phyloP scores from a whole-genome alignment of 2,797 vertebrate species.

The Coregonus ussuriensis region DNA sequence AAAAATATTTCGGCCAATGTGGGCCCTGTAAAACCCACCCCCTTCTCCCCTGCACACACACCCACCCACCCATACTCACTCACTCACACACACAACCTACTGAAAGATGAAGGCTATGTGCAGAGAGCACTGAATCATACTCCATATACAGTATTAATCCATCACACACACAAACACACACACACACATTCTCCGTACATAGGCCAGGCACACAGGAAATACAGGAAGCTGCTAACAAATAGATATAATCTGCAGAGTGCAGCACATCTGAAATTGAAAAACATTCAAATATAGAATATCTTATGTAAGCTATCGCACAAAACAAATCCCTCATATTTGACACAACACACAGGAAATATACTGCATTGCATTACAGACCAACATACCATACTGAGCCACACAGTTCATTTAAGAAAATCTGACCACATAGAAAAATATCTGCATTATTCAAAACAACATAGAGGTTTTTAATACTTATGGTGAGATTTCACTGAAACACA shows the following conservation, averaged over 20 bases:
- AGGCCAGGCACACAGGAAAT: constrained; percentile 31
- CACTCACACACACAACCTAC: constrained; percentile 16
- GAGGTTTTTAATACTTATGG: not conserved
- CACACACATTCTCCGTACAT: too few relatives aligned
- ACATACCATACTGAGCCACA: not conserved
- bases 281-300: constrained; percentile 15
- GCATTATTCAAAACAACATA: not conserved
- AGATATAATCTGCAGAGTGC: constrained; percentile 44
- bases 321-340: not conserved
- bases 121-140: constrained; percentile 40
- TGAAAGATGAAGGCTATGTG: constrained; percentile 29
- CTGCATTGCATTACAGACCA: not conserved
- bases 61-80: constrained; percentile 8
- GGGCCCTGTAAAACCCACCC: constrained; percentile 38
- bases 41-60: constrained; percentile 21
- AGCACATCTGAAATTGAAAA: constrained; percentile 19
- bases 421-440: not conserved
- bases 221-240: constrained; percentile 35
- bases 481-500: not conserved
- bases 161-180: constrained; percentile 18
- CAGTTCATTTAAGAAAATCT: not conserved
- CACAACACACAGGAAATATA: not conserved
- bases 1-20: constrained; percentile 76
- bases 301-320: constrained; percentile 1
- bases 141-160: constrained; percentile 29